Percentiles rank a stretch among this genome's conserved stretches.
Evolutionary conservation across 2,888 invertebrate genomes (phyloP).

Genomic region (Mythimna loreyi): DNA sequence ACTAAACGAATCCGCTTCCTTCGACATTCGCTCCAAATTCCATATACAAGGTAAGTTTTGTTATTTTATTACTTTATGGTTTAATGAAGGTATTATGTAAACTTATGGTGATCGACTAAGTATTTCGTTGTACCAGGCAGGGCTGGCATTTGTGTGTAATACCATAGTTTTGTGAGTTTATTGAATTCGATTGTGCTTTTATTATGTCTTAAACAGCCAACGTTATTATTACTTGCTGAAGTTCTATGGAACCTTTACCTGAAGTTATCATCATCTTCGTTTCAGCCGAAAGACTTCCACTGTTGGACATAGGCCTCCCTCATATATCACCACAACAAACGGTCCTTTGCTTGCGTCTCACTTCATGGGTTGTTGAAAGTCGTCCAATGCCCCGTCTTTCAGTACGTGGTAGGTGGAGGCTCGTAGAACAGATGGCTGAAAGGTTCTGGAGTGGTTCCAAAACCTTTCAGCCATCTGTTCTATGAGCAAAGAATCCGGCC

Average conservation of each 20-base stretch:
- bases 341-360: too few species aligned
- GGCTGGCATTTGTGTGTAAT: not conserved
- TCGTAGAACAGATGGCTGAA: too few species aligned
- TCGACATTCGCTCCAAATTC: conserved; percentile 94
- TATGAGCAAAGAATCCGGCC: too few species aligned
- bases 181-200: conserved; percentile 5
- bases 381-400: too few species aligned
- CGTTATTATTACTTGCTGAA: conserved; percentile 2
- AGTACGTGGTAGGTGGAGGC: too few species aligned
- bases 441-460: too few species aligned
- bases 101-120: not conserved
- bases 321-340: too few species aligned
- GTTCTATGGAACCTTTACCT: not conserved
- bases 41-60: conserved; percentile 91
- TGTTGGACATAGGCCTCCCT: too few species aligned
- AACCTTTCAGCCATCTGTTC: too few species aligned
- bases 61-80: not conserved
- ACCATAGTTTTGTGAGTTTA: conserved; percentile 22
- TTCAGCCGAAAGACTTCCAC: too few species aligned
- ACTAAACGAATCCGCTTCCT: conserved; percentile 92
- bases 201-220: conserved; percentile 12
- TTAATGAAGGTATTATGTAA: conserved; percentile 1
- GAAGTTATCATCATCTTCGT: not conserved
- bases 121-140: not conserved
- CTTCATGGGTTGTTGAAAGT: too few species aligned